Conservation (phyloP, 2,113 vertebrate species). For the Trichomycterus rosablanca region DNA sequence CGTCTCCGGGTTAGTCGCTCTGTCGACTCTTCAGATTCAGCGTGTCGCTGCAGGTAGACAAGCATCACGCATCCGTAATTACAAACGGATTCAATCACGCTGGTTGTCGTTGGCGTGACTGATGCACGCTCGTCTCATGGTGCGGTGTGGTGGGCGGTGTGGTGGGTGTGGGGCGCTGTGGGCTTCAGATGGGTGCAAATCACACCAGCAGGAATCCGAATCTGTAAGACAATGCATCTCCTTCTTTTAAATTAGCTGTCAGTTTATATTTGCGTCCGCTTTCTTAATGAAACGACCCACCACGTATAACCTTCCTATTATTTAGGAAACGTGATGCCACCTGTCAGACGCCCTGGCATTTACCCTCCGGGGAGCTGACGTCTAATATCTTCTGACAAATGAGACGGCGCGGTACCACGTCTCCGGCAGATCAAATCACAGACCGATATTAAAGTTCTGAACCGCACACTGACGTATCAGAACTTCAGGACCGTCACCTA, state of each 20-base stretch:
- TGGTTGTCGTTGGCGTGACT: conserved; percentile 40
- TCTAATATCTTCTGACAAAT: too few relatives aligned
- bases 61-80: conserved; percentile 38
- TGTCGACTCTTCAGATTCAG: conserved; percentile 41
- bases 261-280: conserved; percentile 24
- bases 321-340: conserved; percentile 30
- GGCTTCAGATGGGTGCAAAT: too few relatives aligned
- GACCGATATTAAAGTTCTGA: too few relatives aligned
- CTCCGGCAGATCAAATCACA: too few relatives aligned
- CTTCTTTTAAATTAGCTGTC: conserved; percentile 36
- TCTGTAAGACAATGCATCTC: conserved; percentile 29
- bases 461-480: too few relatives aligned
- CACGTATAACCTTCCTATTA: conserved; percentile 18
- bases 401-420: too few relatives aligned
- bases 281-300: conserved; percentile 20
- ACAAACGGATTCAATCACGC: conserved; percentile 39
- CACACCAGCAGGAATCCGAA: conserved; percentile 6
- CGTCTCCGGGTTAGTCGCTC: conserved; percentile 28
- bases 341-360: too few relatives aligned
- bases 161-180: too few relatives aligned
- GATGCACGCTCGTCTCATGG: conserved; percentile 34
- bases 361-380: too few relatives aligned
- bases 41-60: conserved; percentile 45
- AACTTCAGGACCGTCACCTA: too few relatives aligned
- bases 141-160: background rate